phyloP scores from a whole-genome alignment of 1,140 invertebrate species.

The Megathymus violae region DNA sequence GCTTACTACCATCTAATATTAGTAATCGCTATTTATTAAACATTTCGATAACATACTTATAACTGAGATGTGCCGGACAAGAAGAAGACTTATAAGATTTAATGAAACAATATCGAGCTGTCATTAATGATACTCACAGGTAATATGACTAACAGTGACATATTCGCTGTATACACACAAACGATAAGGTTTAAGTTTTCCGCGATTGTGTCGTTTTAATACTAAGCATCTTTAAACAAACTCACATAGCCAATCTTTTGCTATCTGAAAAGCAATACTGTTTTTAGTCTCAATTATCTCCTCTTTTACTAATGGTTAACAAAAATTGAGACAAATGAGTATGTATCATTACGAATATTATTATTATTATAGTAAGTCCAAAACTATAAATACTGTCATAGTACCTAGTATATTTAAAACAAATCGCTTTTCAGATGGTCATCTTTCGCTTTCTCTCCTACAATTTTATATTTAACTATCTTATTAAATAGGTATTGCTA shows the following conservation, averaged over 20 bases:
- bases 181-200: conserved; percentile 15
- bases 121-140: too few species aligned
- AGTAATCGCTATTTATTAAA: too few species aligned
- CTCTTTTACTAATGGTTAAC: too few species aligned
- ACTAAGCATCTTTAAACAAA: conserved; percentile 12
- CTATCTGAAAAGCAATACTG: conserved; percentile 14
- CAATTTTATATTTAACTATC: conserved; percentile 56
- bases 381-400: background rate
- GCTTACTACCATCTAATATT: too few species aligned
- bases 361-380: background rate
- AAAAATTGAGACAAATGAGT: too few species aligned
- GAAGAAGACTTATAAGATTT: too few species aligned
- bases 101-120: too few species aligned
- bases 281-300: background rate
- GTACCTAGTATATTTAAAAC: background rate
- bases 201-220: conserved; percentile 4
- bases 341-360: too few species aligned
- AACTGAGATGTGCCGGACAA: too few species aligned
- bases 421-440: conserved; percentile 44
- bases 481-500: conserved; percentile 57
- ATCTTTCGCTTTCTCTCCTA: conserved; percentile 39
- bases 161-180: conserved; percentile 14
- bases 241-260: background rate
- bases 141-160: too few species aligned
- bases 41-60: too few species aligned